Base-by-base conservation (phyloP, 2,113 vertebrate genomes). In the Triplophysa dalaica region DNA sequence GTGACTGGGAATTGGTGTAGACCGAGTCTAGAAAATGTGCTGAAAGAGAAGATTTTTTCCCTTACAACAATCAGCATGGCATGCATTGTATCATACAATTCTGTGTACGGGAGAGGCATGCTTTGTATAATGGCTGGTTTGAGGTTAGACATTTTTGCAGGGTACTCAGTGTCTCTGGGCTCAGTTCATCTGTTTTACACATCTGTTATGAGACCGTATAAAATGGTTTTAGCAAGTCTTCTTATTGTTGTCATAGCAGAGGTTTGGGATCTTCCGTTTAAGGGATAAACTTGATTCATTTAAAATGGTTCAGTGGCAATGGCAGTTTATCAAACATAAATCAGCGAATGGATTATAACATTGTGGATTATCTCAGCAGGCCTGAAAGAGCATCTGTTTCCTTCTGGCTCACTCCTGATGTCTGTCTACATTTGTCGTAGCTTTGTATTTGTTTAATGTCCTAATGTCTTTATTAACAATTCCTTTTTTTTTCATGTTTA, bases 11-110 rank as follows among this genome's bases (percentile, higher is more conserved):
- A 85, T 86, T 87, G 85, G 82, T 83, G 3, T 9, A 54, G 62
- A 70, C 56, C n/a, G 9, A 14, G 67, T 81, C 80, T 81, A 80
- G 83, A 56, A 85, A 88, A 90, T 87, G 84, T 91, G 88, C 86
- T 90, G 89, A 87, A 63, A 75, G 26, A 70, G 80, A 86, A 84
- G 77, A 52, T 86, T 80, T 73, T 24, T 84, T 81, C 77, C 80
- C 87, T 65, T 80, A 74, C 84, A 88, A 86, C 85, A 83, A 87
- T 88, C 79, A 83, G 85, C 81, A 64, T 84, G 72, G 84, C 84
- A 85, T 88, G 83, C 76, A 79, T 87, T 74, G 81, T 80, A 82
- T 80, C 85, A 88, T 88, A 87, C 90, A 86, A 88, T 85, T 41
- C 8, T 70, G 41, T 81, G 75, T 83, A 54, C 81, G 38, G 10